Conservation (phyloP, 1,140 invertebrate genomes). For the Antheraea pernyi region DNA sequence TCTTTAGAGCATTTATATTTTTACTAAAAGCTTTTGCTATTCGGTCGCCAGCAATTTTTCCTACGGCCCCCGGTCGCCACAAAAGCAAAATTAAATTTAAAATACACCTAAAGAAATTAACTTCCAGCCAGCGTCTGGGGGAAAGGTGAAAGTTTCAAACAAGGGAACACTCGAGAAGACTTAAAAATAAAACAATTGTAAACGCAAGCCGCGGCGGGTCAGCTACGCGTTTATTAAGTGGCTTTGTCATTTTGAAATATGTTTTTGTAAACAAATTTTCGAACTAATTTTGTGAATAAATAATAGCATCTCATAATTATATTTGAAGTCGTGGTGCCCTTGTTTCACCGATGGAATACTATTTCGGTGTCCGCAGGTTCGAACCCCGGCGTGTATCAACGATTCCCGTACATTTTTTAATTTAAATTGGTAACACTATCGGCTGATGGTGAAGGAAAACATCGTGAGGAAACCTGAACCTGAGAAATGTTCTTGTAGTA, state of each 20-base stretch:
- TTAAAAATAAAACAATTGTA: conserved; percentile 67
- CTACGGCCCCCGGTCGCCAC: conserved; percentile 63
- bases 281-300: background rate
- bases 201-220: conserved; percentile 34
- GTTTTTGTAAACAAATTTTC: conserved; percentile 18
- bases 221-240: conserved; percentile 39
- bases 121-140: conserved; percentile 56
- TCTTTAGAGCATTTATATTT: conserved; percentile 37
- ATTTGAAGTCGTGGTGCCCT: background rate
- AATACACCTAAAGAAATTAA: conserved; percentile 78
- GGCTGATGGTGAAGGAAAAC: no score
- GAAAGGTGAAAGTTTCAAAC: conserved; percentile 68
- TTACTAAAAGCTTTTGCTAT: conserved; percentile 57
- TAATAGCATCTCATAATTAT: background rate
- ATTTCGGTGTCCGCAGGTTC: no score
- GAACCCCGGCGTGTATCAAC: no score
- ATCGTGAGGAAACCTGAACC: no score
- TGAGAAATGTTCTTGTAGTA: no score
- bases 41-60: conserved; percentile 56
- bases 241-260: conserved; percentile 26
- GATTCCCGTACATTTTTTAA: no score
- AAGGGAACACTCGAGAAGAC: conserved; percentile 57
- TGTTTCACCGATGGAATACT: no score
- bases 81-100: conserved; percentile 77
- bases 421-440: no score